Evolutionary conservation across 2,797 vertebrate genomes (phyloP), one percentile per base, ranked within the genome.

Genomic region (Rachycentron canadum): DNA sequence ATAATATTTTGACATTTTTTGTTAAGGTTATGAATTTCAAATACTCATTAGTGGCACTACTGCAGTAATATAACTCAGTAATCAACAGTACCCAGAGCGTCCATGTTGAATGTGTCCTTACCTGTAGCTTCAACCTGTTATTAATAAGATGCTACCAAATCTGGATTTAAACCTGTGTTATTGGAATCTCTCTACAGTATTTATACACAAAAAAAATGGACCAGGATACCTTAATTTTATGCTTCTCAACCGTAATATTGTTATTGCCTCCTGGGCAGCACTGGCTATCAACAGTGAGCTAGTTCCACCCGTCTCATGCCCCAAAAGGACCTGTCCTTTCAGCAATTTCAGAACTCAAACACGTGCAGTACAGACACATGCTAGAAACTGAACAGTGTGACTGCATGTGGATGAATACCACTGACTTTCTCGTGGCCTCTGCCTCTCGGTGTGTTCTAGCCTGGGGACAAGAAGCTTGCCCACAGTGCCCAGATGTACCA

Each of bases 401-500:
- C 47, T 19, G 16, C 40, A 61, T 50, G 32, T 62, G 49, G 25
- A 36, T 32, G 25, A 52, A 63, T 52, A 26, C 40, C 26, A n/a
- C 26, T 49, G 32, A 65, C 26, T 59, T 28, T 72, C 53, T 73
- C 55, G 14, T 49, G 26, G 59, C 23, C 19, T 69, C 36, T 57
- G 19, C 5, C 26, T 43, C 9, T 49, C 10, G 11, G 2, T 76
- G 41, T 75, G 1, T 70, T 80, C 5, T 89, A 99, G 98, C 95
- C 96, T 0, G 97, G 96, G 16, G 97, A 99, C 91, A 96, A 96
- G 88, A 97, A 95, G 1, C 93, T 99, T 91, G 97, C 96, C 3
- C 97, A 96, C 75, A 98, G 94, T 0, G 97, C 97, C 0, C 98
- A 99, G 91, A 97, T 99, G 97, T 98, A 96, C 87, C 98, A 99